Conservation (phyloP, 2,888 invertebrate genomes). For the Meteorus colon region DNA sequence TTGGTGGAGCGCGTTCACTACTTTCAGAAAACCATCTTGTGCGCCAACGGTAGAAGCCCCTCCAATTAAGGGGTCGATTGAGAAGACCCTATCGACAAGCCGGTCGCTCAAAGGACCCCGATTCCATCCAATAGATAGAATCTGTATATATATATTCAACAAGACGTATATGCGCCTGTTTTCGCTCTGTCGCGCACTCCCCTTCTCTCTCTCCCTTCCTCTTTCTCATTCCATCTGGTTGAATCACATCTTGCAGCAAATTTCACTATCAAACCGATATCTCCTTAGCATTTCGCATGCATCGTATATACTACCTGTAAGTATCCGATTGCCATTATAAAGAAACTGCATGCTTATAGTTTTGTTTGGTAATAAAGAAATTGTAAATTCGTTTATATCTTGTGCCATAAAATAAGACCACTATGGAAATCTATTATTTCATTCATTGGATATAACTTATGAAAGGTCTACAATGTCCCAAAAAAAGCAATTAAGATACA, state of each 20-base stretch:
- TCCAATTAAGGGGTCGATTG: conserved; percentile 48
- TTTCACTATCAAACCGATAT: conserved; percentile 40
- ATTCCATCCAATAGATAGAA: conserved; percentile 7
- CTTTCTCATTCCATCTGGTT: conserved; percentile 29
- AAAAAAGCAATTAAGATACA: too few species aligned
- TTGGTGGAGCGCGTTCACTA: conserved; percentile 3
- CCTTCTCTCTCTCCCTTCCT: neutral
- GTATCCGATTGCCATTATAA: conserved; percentile 26
- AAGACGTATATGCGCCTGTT: neutral
- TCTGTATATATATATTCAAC: neutral
- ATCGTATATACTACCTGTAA: neutral
- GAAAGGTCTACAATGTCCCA: too few species aligned
- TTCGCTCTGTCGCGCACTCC: neutral
- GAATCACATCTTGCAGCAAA: conserved; percentile 28
- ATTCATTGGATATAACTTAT: too few species aligned
- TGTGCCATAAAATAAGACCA: too few species aligned
- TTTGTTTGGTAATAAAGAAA: too few species aligned
- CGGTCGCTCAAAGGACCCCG: conserved; percentile 30
- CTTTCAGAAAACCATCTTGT: conserved; percentile 11
- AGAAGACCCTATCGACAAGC: conserved; percentile 32
- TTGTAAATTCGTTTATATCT: too few species aligned
- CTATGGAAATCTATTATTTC: too few species aligned
- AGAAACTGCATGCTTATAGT: too few species aligned
- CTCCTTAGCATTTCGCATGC: conserved; percentile 25
- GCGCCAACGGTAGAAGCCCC: conserved; percentile 36